phyloP scores from a whole-genome alignment of 1,140 invertebrate genomes.

The Protaetia brevitarsis region DNA sequence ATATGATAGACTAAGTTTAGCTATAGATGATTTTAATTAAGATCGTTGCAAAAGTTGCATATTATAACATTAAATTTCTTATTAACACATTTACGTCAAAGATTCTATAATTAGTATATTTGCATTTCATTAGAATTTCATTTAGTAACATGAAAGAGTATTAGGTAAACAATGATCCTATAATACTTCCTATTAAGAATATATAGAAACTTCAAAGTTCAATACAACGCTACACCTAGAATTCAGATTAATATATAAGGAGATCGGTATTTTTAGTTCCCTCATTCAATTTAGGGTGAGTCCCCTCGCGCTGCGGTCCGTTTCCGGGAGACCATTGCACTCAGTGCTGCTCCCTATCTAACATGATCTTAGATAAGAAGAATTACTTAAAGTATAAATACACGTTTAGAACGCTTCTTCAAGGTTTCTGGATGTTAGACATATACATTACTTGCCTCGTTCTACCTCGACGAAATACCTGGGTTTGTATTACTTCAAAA shows the following conservation, averaged over 20 bases:
- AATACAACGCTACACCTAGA: neutral
- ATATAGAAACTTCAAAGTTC: neutral
- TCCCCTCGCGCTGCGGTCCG: neutral
- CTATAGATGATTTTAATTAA: too few species aligned
- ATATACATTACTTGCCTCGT: neutral
- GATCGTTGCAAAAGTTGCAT: too few species aligned
- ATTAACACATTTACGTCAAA: too few species aligned
- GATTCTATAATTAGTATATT: too few species aligned
- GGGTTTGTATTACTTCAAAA: too few species aligned
- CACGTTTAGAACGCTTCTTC: neutral
- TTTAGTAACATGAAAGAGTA: too few species aligned
- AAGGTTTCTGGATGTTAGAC: neutral
- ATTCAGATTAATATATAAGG: conserved; percentile 2
- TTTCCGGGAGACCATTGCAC: conserved; percentile 4
- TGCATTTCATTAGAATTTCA: too few species aligned
- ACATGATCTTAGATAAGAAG: conserved; percentile 1
- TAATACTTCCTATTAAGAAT: too few species aligned
- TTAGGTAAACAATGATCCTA: too few species aligned
- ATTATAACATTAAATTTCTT: too few species aligned
- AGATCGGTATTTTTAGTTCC: conserved; percentile 21
- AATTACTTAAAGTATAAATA: neutral
- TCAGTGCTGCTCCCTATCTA: neutral
- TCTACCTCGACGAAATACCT: too few species aligned
- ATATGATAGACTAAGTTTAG: too few species aligned
- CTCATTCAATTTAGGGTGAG: conserved; percentile 8